These are phyloP conservation scores for Chrysopa pallens DNA, from an alignment of 1,140 invertebrate species.

Conservation along the genomic window DNA sequence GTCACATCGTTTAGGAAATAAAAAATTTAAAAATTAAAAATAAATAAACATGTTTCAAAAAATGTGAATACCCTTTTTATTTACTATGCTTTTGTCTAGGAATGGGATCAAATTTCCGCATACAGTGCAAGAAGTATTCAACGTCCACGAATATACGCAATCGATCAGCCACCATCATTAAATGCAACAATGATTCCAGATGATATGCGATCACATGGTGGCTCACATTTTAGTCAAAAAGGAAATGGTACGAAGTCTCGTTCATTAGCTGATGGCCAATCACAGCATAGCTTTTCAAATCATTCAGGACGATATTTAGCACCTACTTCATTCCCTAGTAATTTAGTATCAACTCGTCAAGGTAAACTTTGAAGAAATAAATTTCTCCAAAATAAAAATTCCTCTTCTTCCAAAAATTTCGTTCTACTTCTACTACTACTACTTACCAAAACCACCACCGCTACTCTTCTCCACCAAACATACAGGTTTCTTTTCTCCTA, in stretches of 20 bases:
- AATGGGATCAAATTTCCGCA: conserved; percentile 87
- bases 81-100: too few species aligned
- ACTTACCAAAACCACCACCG: too few species aligned
- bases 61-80: too few species aligned
- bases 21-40: too few species aligned
- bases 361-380: conserved; percentile 25
- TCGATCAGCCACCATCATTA: conserved; percentile 37
- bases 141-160: conserved; percentile 60
- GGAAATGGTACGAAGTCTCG: conserved; percentile 30
- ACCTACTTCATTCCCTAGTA: conserved; percentile 44
- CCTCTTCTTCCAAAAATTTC: too few species aligned
- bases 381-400: too few species aligned
- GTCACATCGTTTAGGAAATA: too few species aligned
- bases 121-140: conserved; percentile 80
- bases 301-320: conserved; percentile 56
- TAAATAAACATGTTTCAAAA: too few species aligned
- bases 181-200: conserved; percentile 39
- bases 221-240: conserved; percentile 37
- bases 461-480: too few species aligned
- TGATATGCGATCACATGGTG: conserved; percentile 41
- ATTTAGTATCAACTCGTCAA: conserved; percentile 58
- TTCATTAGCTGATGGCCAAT: conserved; percentile 67
- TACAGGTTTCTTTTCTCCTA: too few species aligned
- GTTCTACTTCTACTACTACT: too few species aligned
- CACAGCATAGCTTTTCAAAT: conserved; percentile 68